Evolutionary conservation across 1,140 invertebrate species (phyloP).

Genomic region (Drosophila teissieri): DNA sequence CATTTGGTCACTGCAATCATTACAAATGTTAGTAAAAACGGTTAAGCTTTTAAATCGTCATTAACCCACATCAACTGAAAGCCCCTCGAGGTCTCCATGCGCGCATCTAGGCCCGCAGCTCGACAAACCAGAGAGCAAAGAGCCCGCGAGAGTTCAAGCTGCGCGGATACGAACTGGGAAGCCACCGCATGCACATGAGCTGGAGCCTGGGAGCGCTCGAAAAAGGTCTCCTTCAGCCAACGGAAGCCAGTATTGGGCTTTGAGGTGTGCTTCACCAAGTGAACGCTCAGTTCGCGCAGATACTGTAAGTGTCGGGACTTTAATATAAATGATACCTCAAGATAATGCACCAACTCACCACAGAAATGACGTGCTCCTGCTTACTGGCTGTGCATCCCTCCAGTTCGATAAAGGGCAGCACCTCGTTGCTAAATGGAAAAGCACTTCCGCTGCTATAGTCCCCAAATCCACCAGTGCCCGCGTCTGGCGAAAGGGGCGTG

Average conservation of each 20-base stretch:
- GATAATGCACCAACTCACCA: conserved; percentile 86
- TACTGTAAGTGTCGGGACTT: conserved; percentile 85
- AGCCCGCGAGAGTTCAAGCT: conserved; percentile 90
- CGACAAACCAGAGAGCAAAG: conserved; percentile 91
- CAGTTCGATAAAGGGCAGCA: conserved; percentile 91
- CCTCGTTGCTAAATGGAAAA: conserved; percentile 85
- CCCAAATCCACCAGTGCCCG: conserved; percentile 84
- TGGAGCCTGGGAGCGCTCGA: conserved; percentile 86
- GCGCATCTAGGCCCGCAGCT: conserved; percentile 88
- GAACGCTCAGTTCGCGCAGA: conserved; percentile 92
- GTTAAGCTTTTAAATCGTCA: too few relatives aligned
- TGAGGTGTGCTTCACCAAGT: conserved; percentile 89
- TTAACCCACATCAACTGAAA: conserved; percentile 90
- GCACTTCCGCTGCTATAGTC: conserved; percentile 82
- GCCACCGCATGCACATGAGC: conserved; percentile 92
- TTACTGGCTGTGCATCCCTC: conserved; percentile 94
- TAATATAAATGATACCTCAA: not conserved
- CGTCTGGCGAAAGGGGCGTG: conserved; percentile 91
- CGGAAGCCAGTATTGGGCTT: conserved; percentile 84
- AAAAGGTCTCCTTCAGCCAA: conserved; percentile 84
- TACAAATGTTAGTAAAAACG: not conserved
- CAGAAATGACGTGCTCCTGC: conserved; percentile 93
- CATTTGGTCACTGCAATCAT: conserved; percentile 89
- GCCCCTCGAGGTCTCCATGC: conserved; percentile 89
- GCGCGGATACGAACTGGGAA: conserved; percentile 91